Evolutionary conservation across 2,113 vertebrate species (phyloP), one percentile per base, ranked within the genome.

Genomic region (Asarcornis scutulata): DNA sequence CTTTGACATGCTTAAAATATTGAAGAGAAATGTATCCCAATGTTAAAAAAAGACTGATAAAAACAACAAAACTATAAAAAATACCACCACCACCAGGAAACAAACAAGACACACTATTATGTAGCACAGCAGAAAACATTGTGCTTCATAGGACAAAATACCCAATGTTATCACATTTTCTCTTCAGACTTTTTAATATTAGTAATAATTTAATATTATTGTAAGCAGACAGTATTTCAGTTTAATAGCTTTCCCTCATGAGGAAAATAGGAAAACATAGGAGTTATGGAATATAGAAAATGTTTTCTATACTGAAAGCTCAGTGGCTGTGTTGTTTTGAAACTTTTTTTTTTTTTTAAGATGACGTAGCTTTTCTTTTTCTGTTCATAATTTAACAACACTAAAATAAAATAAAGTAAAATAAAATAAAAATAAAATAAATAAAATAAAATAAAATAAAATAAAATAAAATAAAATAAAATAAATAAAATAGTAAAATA

Each of bases 181-280:
- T 93, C 11, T 94, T 68, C 83, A 92, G 62, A 64, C 3, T 62
- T 84, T 91, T 96, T 82, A 88, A 69, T 93, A 96, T 88, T 89
- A 73, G 53, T 17, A 72, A 21, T 48, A 21, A 48, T 48, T 48
- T 48, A 48, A 48, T 48, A 48, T 48, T 48, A 66, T 11, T 78
- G 56, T 53, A 92, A 94, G 67, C 63, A 77, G 20, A 60, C 18
- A 56, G n/a, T 88, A 88, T 84, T 92, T 96, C 73, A 88, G 16
- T 88, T 94, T 94, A 93, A 84, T 78, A 82, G 31, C 44, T 18
- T 83, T 21, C 4, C 2, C 44, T 72, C 66, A 32, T 12, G 69
- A 94, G 53, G 68, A 75, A 91, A 92, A 86, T 58, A 76, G 2
- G 48, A 79, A 84, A 83, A 83, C 26, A 71, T 20, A 48, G 46